Base-by-base conservation (phyloP, 2,888 invertebrate genomes). In the Drosophila pegasa region DNA sequence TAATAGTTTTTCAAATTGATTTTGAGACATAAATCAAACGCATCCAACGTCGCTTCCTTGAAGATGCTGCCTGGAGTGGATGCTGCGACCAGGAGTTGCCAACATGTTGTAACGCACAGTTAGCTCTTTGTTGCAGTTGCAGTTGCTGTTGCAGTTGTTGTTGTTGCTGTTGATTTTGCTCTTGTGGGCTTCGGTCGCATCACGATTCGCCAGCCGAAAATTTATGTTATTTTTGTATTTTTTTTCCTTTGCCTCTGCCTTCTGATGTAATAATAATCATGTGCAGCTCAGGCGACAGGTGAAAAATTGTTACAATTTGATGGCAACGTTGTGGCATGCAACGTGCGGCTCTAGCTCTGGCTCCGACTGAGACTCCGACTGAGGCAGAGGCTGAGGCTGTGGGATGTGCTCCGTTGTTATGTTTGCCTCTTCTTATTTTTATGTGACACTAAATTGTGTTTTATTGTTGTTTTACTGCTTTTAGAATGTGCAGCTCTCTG, bases 271-370 rank as follows among this genome's bases (percentile, higher is more conserved):
- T 83, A 83, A 83, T 84, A 83, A 83, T 83, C 83, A 83, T 87
- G 83, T 79, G 81, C 81, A 54, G 55, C 71, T 54, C 41, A 56
- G 74, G 20, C 50, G 87, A 84, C 83, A 84, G 83, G 83, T 84
- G 83, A 84, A 84, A 84, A 84, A 84, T 84, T 84, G 83, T 84
- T 84, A 84, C 83, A 84, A 84, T 84, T 84, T 87, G 83, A 81
- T 81, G 87, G 87, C 57, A 65, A 54, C 56, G 72, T 64, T 68
- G 45, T n/a, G n/a, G n/a, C n/a, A n/a, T n/a, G n/a, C n/a, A n/a
- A n/a, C n/a, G n/a, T n/a, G n/a, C n/a, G n/a, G n/a, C 37, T 35
- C n/a, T n/a, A n/a, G n/a, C n/a, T n/a, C n/a, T n/a, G n/a, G n/a
- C n/a, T n/a, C n/a, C n/a, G n/a, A n/a, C n/a, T n/a, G n/a, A n/a